phyloP scores from a whole-genome alignment of 1,140 invertebrate genomes.

The Monomorium pharaonis region DNA sequence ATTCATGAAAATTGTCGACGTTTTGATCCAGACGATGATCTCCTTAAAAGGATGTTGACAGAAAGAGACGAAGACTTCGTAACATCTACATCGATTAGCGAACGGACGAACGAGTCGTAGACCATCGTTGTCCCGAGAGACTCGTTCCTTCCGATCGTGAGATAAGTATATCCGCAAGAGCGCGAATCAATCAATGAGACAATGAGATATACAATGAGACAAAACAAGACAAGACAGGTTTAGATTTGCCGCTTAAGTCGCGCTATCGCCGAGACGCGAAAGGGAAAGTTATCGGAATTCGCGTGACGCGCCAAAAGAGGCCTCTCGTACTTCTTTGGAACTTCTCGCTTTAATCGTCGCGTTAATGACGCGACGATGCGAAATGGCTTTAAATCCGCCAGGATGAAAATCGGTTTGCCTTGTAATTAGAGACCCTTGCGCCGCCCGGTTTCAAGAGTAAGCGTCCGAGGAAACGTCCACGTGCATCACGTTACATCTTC shows the following conservation, averaged over 20 bases:
- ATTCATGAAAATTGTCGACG: too few species aligned
- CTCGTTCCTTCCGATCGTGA: slow-evolving; percentile 13
- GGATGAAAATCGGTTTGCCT: slow-evolving; percentile 58
- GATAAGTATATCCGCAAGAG: neutral
- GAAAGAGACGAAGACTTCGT: too few species aligned
- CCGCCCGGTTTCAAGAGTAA: slow-evolving; percentile 59
- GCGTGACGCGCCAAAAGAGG: neutral
- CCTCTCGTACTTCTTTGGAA: neutral
- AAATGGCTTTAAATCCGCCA: slow-evolving; percentile 21
- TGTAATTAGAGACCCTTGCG: slow-evolving; percentile 61
- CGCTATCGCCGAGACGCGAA: neutral
- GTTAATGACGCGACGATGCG: neutral
- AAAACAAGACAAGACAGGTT: neutral
- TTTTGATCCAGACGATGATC: too few species aligned
- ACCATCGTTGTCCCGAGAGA: neutral
- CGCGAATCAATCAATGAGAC: neutral
- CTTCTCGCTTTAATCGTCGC: neutral
- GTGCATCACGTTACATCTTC: neutral
- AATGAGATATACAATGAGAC: too few species aligned
- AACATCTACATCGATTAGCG: slow-evolving; percentile 6
- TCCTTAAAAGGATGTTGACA: too few species aligned
- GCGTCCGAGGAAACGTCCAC: slow-evolving; percentile 25
- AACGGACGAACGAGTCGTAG: neutral
- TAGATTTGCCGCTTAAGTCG: neutral
- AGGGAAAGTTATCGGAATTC: slow-evolving; percentile 5